These are phyloP conservation scores for Ophioninae sp. DNA, from an alignment of 2,888 invertebrate genomes.

Conservation along the genomic window DNA sequence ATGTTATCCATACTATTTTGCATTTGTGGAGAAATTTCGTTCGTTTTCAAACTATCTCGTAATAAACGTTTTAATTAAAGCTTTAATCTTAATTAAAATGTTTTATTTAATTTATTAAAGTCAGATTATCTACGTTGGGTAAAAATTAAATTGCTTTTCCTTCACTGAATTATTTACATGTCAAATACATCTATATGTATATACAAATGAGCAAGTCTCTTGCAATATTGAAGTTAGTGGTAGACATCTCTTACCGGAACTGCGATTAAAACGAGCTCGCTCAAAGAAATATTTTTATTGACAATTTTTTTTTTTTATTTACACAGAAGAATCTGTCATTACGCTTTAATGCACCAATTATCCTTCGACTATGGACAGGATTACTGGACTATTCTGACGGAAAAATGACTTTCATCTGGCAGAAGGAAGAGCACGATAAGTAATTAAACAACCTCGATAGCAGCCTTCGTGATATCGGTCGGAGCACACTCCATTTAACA, in stretches of 20 bases:
- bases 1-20: too few relatives aligned
- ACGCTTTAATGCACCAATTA: neutral
- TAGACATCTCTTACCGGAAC: neutral
- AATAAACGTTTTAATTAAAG: too few relatives aligned
- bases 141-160: too few relatives aligned
- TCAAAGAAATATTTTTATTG: neutral
- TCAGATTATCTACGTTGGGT: too few relatives aligned
- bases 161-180: too few relatives aligned
- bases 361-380: neutral
- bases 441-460: constrained; percentile 39
- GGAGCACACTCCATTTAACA: constrained; percentile 43
- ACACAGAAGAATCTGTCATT: neutral
- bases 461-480: constrained; percentile 34
- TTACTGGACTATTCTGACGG: neutral
- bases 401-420: constrained; percentile 30
- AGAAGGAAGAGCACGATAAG: constrained; percentile 30
- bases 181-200: neutral
- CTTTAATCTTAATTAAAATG: too few relatives aligned
- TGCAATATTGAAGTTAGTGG: neutral
- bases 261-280: neutral
- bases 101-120: too few relatives aligned
- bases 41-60: too few relatives aligned
- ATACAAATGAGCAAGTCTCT: neutral
- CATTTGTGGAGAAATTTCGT: too few relatives aligned
- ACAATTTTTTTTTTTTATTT: neutral